These are phyloP conservation scores for Harpalus rufipes DNA, from an alignment of 2,888 invertebrate species.

Conservation along the genomic window DNA sequence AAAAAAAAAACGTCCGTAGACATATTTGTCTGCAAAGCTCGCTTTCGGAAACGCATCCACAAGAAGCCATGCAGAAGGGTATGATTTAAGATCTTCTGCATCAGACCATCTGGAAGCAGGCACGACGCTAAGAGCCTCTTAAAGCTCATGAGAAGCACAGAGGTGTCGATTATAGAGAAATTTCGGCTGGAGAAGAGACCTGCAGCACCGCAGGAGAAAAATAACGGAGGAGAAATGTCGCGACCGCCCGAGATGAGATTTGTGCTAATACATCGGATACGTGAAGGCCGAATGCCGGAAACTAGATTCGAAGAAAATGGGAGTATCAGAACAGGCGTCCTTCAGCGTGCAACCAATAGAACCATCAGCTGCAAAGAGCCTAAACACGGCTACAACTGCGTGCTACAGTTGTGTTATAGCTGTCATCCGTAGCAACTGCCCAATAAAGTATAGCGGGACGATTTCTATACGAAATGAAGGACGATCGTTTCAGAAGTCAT, in stretches of 20 bases:
- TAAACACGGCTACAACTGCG: not conserved
- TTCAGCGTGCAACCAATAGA: not conserved
- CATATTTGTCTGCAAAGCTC: too few species aligned
- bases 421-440: not conserved
- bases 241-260: not conserved
- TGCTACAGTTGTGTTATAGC: not conserved
- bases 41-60: too few species aligned
- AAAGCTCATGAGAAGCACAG: not conserved
- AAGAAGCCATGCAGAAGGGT: not conserved
- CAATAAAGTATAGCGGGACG: too few species aligned
- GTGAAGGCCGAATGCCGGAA: not conserved
- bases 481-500: too few species aligned
- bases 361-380: not conserved
- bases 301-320: not conserved
- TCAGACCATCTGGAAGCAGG: not conserved
- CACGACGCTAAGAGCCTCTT: not conserved
- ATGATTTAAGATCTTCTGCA: not conserved
- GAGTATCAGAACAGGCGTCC: not conserved
- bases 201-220: not conserved
- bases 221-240: not conserved
- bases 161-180: not conserved
- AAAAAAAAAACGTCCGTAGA: too few species aligned
- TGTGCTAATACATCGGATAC: not conserved
- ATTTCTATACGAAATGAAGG: too few species aligned
- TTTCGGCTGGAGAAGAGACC: not conserved